Evolutionary conservation across 2,888 invertebrate species (phyloP).

Genomic region (Volucella inflata): DNA sequence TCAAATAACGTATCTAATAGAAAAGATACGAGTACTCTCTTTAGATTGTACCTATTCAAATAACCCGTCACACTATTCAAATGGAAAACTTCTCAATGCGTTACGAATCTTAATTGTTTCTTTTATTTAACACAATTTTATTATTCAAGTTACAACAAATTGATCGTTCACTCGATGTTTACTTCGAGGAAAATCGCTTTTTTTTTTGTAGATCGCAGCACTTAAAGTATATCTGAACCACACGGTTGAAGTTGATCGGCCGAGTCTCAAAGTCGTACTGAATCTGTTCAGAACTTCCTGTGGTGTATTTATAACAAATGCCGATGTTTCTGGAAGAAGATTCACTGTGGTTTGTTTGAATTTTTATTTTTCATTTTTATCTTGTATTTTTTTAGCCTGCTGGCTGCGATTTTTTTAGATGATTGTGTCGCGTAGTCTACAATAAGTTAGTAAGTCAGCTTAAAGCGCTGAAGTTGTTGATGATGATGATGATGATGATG

Average conservation of each 20-base stretch:
- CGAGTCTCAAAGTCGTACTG: slow-evolving; percentile 73
- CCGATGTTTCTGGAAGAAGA: slow-evolving; percentile 73
- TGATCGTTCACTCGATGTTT: slow-evolving; percentile 21
- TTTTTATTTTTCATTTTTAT: slow-evolving; percentile 29
- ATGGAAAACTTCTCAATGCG: slow-evolving; percentile 1
- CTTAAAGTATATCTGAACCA: slow-evolving; percentile 1
- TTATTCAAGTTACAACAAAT: slow-evolving; percentile 27
- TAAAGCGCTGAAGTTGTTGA: slow-evolving; percentile 28
- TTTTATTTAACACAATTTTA: slow-evolving; percentile 1
- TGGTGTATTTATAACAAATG: slow-evolving; percentile 71
- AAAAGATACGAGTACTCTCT: neutral
- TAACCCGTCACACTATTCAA: neutral
- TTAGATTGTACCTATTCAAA: too few relatives aligned
- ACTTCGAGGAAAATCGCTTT: slow-evolving; percentile 5
- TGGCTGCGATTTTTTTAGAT: slow-evolving; percentile 15
- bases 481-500: slow-evolving; percentile 31
- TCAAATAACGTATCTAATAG: neutral
- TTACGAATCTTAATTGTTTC: neutral
- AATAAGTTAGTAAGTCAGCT: slow-evolving; percentile 40
- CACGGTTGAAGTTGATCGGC: slow-evolving; percentile 56
- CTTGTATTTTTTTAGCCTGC: slow-evolving; percentile 16
- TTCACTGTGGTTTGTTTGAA: slow-evolving; percentile 41
- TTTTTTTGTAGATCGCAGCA: slow-evolving; percentile 23
- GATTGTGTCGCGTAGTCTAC: slow-evolving; percentile 21
- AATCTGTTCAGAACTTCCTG: slow-evolving; percentile 68